Evolutionary conservation across 2,113 vertebrate genomes (phyloP).

Genomic region (Salvator merianae): DNA sequence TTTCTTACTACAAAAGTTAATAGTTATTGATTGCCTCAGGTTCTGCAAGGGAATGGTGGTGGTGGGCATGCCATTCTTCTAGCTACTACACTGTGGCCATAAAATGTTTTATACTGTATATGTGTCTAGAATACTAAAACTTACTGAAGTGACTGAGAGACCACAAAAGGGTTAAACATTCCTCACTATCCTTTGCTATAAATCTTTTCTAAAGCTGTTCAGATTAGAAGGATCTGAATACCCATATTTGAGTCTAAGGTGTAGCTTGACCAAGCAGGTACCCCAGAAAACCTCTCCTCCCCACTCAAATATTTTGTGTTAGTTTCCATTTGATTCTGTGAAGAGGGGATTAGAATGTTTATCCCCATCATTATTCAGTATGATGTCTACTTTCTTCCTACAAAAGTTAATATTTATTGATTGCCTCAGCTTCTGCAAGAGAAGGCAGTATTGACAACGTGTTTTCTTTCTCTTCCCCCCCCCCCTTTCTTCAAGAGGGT

Average conservation of each 20-base stretch:
- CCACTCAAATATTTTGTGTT: background rate
- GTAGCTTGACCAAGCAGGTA: background rate
- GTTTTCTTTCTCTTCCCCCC: background rate
- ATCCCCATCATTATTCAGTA: constrained; percentile 1
- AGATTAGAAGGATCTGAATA: background rate
- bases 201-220: background rate
- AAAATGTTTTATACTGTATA: background rate
- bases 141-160: no score
- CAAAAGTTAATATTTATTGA: constrained; percentile 17
- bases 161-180: no score
- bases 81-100: background rate
- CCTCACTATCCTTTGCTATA: background rate
- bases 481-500: background rate
- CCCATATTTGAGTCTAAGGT: background rate
- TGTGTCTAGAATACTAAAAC: background rate
- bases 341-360: background rate
- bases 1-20: no score
- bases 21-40: no score
- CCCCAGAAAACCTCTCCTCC: no score
- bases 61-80: background rate
- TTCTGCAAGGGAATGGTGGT: no score
- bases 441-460: background rate
- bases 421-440: constrained; percentile 4
- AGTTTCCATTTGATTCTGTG: background rate
- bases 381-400: constrained; percentile 9